A percentile compares a stretch with the other conserved stretches of the same genome.
Conservation (phyloP, 2,888 invertebrate genomes). For the Alcis repandata region DNA sequence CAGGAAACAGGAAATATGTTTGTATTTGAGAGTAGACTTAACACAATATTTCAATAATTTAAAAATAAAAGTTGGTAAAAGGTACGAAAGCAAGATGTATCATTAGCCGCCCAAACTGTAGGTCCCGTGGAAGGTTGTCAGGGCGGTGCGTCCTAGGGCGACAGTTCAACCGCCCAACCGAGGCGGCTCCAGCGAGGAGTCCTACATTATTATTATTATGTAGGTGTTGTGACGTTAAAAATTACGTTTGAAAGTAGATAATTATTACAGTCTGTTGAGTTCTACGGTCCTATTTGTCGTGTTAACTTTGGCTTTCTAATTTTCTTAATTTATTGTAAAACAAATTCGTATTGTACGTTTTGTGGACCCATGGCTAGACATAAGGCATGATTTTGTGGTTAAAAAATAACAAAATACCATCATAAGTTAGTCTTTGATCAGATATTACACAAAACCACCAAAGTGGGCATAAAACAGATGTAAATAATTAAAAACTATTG, state of each 20-base stretch:
- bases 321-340: not conserved
- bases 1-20: too few species aligned
- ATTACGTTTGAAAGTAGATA: not conserved
- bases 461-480: too few species aligned
- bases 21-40: not conserved
- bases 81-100: not conserved
- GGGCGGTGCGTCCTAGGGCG: constrained; percentile 45
- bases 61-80: not conserved
- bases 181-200: not conserved
- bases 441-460: too few species aligned
- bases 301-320: not conserved
- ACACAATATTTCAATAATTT: not conserved
- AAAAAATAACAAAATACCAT: too few species aligned
- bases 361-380: not conserved
- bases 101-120: constrained; percentile 11
- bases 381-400: too few species aligned
- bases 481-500: too few species aligned
- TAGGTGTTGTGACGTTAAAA: constrained; percentile 1
- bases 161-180: constrained; percentile 24
- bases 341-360: not conserved
- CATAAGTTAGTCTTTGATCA: too few species aligned
- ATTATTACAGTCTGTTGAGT: not conserved
- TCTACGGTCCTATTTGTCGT: not conserved
- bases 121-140: constrained; percentile 15
- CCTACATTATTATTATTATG: not conserved